Evolutionary conservation across 2,113 vertebrate genomes (phyloP).

Genomic region (Vulpes lagopus): DNA sequence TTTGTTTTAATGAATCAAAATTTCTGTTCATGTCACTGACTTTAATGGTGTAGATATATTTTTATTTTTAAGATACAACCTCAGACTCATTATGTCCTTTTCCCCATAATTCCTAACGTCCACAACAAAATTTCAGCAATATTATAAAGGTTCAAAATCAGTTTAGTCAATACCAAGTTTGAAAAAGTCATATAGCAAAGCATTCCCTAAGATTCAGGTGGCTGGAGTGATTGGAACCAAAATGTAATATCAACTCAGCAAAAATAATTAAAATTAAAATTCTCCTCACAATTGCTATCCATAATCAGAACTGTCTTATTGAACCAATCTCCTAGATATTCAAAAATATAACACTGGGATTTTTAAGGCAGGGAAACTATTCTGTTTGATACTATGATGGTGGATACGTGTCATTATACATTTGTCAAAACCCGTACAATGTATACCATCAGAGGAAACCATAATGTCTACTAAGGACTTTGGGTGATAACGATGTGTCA

Average conservation of each 20-base stretch:
- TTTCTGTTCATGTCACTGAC: neutral
- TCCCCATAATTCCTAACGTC: neutral
- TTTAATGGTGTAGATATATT: neutral
- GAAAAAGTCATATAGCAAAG: neutral
- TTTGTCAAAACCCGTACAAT: neutral
- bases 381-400: neutral
- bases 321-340: neutral
- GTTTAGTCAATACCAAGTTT: neutral
- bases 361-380: neutral
- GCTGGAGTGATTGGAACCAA: neutral
- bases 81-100: neutral
- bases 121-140: neutral
- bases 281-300: neutral
- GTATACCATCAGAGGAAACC: neutral
- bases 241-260: neutral
- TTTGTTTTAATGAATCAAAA: conserved; percentile 1
- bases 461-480: neutral
- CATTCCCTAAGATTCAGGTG: neutral
- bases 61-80: neutral
- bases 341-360: neutral
- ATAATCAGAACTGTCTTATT: neutral
- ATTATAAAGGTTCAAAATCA: neutral
- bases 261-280: conserved; percentile 46
- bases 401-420: neutral
- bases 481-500: neutral